Evolutionary conservation across 2,888 invertebrate species (phyloP).

Genomic region (Stenolophus ochropezus): DNA sequence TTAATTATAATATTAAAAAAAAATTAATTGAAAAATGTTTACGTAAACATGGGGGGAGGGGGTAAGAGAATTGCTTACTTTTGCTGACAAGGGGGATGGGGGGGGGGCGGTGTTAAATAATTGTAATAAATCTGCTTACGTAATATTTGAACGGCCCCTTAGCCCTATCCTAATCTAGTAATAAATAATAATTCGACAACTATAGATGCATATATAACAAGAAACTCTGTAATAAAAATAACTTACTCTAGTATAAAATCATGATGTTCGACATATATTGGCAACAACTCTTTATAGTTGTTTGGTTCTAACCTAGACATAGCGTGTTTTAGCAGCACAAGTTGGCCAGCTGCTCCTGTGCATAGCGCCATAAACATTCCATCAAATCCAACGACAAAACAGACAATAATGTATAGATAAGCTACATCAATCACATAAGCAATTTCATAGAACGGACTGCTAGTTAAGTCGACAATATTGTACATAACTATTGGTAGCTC

Average conservation of each 20-base stretch:
- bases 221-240: not conserved
- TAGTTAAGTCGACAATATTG: constrained; percentile 32
- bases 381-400: constrained; percentile 49
- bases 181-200: too few relatives aligned
- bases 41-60: too few relatives aligned
- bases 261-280: constrained; percentile 45
- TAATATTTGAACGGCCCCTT: too few relatives aligned
- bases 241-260: constrained; percentile 52
- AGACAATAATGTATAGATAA: constrained; percentile 35
- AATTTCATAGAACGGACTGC: constrained; percentile 42
- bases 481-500: constrained; percentile 45
- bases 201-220: too few relatives aligned
- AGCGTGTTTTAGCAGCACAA: constrained; percentile 23
- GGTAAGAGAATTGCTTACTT: too few relatives aligned
- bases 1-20: too few relatives aligned
- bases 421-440: constrained; percentile 7
- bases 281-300: not conserved
- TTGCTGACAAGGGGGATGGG: too few relatives aligned
- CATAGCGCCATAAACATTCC: constrained; percentile 44
- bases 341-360: constrained; percentile 29
- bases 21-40: too few relatives aligned
- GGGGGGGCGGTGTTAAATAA: too few relatives aligned
- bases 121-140: too few relatives aligned
- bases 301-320: constrained; percentile 17
- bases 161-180: too few relatives aligned